Evolutionary conservation across 2,888 invertebrate genomes (phyloP), one percentile per base, ranked within the genome.

Genomic region (Ashinkailepas kermadecensis): DNA sequence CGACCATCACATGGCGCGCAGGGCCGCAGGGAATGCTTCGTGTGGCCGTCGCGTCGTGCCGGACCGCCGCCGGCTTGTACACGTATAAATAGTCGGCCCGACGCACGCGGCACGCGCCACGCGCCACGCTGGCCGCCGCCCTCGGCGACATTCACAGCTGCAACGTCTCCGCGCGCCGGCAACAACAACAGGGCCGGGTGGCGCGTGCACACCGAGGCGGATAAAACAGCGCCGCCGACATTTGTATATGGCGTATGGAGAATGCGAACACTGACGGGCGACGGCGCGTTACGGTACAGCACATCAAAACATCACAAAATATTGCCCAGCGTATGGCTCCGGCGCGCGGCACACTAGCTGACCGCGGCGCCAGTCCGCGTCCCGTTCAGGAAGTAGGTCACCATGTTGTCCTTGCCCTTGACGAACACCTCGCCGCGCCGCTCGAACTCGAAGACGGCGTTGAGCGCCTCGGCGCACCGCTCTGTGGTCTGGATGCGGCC

Each of bases 341-440:
- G 56, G 74, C 21, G 23, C 23, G 21, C 54, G 74, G 23, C 74
- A 56, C 21, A 13, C 59, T 59, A 59, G 59, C 59, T 59, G 59
- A 39, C 39, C 39, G 11, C 15, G 15, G 12, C 15, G 12, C 59
- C 59, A 59, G 12, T 18, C 10, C 74, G 74, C 74, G 12, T 56
- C 21, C 56, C 74, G 8, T 9, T 56, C 81, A 88, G 89, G 82
- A 97, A 90, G 88, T 92, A 96, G 3, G 96, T 96, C 86, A 95
- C 93, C 96, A 97, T 97, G 86, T 95, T 90, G 87, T 96, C 96
- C 89, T 97, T 98, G 59, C 98, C 98, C 88, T 99, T 99, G 0
- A 99, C 97, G 86, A 94, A 96, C 64, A 98, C 95, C 86, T 94
- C 93, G 56, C 97, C 98, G 7, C 98, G 91, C n/a, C 92, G 93